A percentile compares a stretch with the other conserved stretches of the same genome.
Conservation (phyloP, 2,888 invertebrate species). For the Perizoma flavofasciatum region DNA sequence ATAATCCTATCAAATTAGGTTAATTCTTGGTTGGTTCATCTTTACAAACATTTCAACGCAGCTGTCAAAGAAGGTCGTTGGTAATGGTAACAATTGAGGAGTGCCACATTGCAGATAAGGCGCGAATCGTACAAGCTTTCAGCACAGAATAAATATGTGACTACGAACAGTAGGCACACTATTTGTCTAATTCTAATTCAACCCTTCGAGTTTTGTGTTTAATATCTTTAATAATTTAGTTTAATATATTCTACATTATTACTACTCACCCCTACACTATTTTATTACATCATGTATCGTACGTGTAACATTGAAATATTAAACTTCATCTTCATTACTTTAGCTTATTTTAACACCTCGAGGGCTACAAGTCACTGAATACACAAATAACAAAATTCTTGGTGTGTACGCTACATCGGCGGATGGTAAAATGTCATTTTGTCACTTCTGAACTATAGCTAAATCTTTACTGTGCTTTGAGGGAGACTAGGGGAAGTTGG, state of each 20-base stretch:
- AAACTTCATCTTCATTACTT: no score
- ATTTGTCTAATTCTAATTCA: neutral
- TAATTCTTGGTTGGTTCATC: conserved; percentile 36
- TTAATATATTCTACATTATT: no score
- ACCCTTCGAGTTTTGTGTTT: no score
- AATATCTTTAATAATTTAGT: no score
- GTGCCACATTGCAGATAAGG: conserved; percentile 74
- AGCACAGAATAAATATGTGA: conserved; percentile 50
- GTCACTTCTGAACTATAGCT: conserved; percentile 10
- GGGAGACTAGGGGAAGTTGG: conserved; percentile 48
- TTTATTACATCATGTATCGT: no score
- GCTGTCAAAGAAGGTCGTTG: conserved; percentile 42
- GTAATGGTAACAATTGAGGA: conserved; percentile 56
- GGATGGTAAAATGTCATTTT: no score
- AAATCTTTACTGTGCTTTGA: conserved; percentile 25
- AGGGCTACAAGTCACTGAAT: neutral
- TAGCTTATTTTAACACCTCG: no score
- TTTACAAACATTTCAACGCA: conserved; percentile 47
- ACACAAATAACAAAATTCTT: neutral
- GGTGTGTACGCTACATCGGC: no score
- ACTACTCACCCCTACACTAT: no score
- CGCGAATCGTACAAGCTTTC: conserved; percentile 61
- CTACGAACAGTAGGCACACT: conserved; percentile 7
- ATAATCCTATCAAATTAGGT: conserved; percentile 17
- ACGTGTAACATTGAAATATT: no score